Base-by-base conservation (phyloP, 1,140 invertebrate species). In the Ceratosolen solmsi region DNA sequence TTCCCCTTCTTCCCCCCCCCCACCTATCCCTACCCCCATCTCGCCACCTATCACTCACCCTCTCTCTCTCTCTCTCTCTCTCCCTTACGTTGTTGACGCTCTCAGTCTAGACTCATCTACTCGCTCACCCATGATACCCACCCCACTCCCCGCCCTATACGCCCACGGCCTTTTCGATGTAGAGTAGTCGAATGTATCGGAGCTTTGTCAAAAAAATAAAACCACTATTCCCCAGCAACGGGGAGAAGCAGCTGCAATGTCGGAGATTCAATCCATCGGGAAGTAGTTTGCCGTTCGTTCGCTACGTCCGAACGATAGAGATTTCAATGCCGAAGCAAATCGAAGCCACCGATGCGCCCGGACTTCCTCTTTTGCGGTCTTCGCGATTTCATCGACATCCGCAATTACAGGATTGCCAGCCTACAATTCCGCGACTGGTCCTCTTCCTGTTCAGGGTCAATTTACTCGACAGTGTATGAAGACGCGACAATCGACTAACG, bases 311-410 rank as follows among this genome's bases (percentile, higher is more conserved):
- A 81, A 80, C 84, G 75, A 83, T 77, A 86, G 86, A 89, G 89
- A 90, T 86, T 90, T 90, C 88, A 89, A 90, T 85, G 89, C 89
- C 86, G 80, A 81, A 82, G 68, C 81, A 63, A 76, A 83, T 83
- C 82, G 76, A 83, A 82, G 36, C 73, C 51, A 13, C 58, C 63
- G 56, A 46, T 56, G 58, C 71, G 71, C 58, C 30, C 49, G 30
- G 25, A 46, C 51, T 76, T 54, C 51, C 9, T 71, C 46, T 13
- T 49, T 33, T 25, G 13, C 75, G 41, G 0, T 22, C 20, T 20
- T 36, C n/a, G 70, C 70, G 27, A 2, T 46, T 46, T 46, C 13
- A 46, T 46, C 41, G 41, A 46, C 7, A 46, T 5, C 41, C 13
- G 13, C 41, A 46, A 46, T 46, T 46, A 8, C 41, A 46, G 7